Base-by-base conservation (phyloP, 2,797 vertebrate species). In the Triplophysa yarkandensis region DNA sequence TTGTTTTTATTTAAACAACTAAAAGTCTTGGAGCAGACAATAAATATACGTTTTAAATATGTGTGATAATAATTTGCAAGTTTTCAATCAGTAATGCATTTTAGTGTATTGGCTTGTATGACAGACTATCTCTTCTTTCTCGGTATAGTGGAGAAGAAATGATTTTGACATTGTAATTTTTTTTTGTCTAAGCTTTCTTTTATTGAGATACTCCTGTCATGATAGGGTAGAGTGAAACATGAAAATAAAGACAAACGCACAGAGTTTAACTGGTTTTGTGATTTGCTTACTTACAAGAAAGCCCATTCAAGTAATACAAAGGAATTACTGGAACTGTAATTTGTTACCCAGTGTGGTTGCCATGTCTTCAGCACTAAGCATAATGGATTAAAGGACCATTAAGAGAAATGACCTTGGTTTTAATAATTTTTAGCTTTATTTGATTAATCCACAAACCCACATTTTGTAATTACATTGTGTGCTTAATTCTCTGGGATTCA, bases 21-120 rank as follows among this genome's bases (percentile, higher is more conserved):
- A n/a, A n/a, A n/a, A n/a, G n/a, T n/a, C n/a, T n/a, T n/a, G n/a
- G n/a, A n/a, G n/a, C n/a, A n/a, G n/a, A n/a, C n/a, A n/a, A n/a
- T n/a, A n/a, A n/a, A n/a, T n/a, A n/a, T n/a, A n/a, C n/a, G n/a
- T n/a, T n/a, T n/a, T n/a, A n/a, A n/a, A n/a, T n/a, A n/a, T n/a
- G n/a, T n/a, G n/a, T n/a, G n/a, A n/a, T n/a, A n/a, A n/a, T n/a
- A n/a, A n/a, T n/a, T n/a, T n/a, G n/a, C n/a, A n/a, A n/a, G n/a
- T n/a, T n/a, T n/a, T n/a, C n/a, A n/a, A n/a, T n/a, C n/a, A n/a
- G n/a, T n/a, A n/a, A n/a, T n/a, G n/a, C n/a, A n/a, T n/a, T n/a
- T n/a, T n/a, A n/a, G 27, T 55, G 48, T 73, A 70, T 34, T 65
- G 75, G 66, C 52, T 36, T 28, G 16, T 0, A 10, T 60, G 25